These are phyloP conservation scores for Hippocampus kuda DNA, from an alignment of 2,797 vertebrate genomes.

Conservation along the genomic window DNA sequence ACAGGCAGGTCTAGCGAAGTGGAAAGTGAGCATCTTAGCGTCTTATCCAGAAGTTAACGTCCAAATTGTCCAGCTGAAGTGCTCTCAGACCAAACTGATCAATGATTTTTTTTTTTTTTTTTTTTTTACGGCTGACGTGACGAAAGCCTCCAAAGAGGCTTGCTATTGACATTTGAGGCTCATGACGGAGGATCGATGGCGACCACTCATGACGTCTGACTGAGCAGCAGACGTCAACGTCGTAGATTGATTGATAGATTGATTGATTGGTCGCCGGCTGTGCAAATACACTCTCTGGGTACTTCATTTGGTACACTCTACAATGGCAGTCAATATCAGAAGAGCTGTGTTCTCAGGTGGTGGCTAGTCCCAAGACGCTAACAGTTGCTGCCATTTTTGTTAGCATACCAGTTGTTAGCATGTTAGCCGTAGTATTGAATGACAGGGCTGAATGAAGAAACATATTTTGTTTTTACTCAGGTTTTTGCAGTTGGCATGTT, in stretches of 20 bases:
- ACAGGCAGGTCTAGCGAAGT: neutral
- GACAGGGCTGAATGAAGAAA: too few species aligned
- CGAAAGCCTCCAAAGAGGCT: conserved; percentile 67
- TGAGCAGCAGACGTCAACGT: conserved; percentile 84
- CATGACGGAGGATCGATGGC: conserved; percentile 75
- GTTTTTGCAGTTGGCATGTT: too few species aligned
- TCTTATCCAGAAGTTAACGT: neutral
- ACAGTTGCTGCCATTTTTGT: too few species aligned
- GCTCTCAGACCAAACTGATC: conserved; percentile 77
- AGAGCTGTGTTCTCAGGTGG: neutral
- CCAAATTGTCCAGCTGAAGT: conserved; percentile 1
- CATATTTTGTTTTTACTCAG: too few species aligned
- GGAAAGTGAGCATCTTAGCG: neutral
- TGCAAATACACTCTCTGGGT: neutral
- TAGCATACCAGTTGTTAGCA: neutral
- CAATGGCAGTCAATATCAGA: neutral
- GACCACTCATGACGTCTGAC: conserved; percentile 76
- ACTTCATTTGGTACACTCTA: neutral
- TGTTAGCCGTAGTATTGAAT: too few species aligned
- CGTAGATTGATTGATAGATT: conserved; percentile 84
- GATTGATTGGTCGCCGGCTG: neutral
- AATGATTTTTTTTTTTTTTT: conserved; percentile 72
- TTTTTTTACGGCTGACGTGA: conserved; percentile 58
- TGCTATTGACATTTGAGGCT: conserved; percentile 88
- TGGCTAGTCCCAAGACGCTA: too few species aligned